Percentiles rank a stretch among this genome's conserved stretches.
These are phyloP conservation scores for Bovichtus diacanthus DNA, from an alignment of 2,797 vertebrate species.

Conservation along the genomic window DNA sequence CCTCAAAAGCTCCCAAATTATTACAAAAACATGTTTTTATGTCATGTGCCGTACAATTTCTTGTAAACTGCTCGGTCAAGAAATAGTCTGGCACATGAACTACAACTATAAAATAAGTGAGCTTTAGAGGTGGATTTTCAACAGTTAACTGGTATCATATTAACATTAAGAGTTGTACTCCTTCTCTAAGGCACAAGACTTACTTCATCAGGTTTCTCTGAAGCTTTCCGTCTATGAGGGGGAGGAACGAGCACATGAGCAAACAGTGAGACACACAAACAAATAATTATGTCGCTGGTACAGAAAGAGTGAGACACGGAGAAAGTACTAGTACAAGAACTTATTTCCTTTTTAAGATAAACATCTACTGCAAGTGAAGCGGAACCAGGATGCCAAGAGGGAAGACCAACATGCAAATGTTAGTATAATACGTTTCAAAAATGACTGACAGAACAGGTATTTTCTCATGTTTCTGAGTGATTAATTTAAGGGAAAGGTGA, in stretches of 20 bases:
- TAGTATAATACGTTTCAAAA: background rate
- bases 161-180: background rate
- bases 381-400: no score
- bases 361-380: background rate
- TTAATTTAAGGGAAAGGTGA: background rate
- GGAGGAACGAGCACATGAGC: conserved; percentile 27
- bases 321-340: background rate
- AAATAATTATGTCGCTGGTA: conserved; percentile 6
- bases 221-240: conserved; percentile 94
- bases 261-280: conserved; percentile 5
- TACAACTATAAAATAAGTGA: background rate
- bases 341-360: background rate
- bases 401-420: background rate
- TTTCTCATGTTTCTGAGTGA: background rate
- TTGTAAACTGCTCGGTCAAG: background rate
- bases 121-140: background rate
- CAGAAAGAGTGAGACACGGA: background rate
- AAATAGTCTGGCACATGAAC: background rate
- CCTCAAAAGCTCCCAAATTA: background rate
- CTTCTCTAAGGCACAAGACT: conserved; percentile 28
- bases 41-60: background rate
- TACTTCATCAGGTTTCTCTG: conserved; percentile 95
- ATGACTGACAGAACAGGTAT: background rate
- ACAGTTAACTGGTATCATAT: background rate
- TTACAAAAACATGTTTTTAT: background rate